Evolutionary conservation across 2,888 invertebrate species (phyloP).

Genomic region (Parelbella ahira): DNA sequence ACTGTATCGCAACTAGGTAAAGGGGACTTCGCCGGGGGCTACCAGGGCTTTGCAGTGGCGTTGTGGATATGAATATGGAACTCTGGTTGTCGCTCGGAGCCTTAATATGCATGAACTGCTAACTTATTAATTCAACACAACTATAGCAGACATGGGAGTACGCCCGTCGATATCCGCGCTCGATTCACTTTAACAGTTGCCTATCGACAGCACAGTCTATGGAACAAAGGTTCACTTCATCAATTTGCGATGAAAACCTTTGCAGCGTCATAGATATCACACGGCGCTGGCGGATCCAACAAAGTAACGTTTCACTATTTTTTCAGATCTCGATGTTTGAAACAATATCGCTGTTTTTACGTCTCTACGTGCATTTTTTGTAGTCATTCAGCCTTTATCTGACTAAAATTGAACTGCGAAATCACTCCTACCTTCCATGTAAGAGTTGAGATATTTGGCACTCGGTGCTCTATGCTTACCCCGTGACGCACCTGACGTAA

Average conservation of each 20-base stretch:
- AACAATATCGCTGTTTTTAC: too few species aligned
- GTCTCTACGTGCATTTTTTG: too few species aligned
- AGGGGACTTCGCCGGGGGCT: conserved; percentile 20
- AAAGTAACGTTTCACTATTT: conserved; percentile 19
- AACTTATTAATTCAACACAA: conserved; percentile 59
- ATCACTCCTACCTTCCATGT: neutral
- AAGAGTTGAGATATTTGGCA: too few species aligned
- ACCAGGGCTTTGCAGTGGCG: conserved; percentile 13
- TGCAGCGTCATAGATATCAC: conserved; percentile 23
- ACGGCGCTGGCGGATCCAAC: conserved; percentile 12
- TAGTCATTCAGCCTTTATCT: conserved; percentile 8
- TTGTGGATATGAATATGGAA: conserved; percentile 51
- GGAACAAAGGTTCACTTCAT: conserved; percentile 32
- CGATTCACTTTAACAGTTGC: conserved; percentile 37
- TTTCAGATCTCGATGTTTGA: conserved; percentile 10
- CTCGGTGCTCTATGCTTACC: too few species aligned
- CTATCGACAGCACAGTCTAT: conserved; percentile 34
- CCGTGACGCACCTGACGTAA: too few species aligned
- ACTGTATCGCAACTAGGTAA: conserved; percentile 18
- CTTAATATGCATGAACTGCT: conserved; percentile 63
- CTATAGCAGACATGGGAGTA: conserved; percentile 38
- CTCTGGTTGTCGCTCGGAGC: conserved; percentile 41
- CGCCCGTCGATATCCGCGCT: conserved; percentile 28
- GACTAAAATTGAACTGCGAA: conserved; percentile 5
- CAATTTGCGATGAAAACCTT: conserved; percentile 32